Evolutionary conservation across 2,797 vertebrate genomes (phyloP).

Genomic region (Stomatorhinus walkeri): DNA sequence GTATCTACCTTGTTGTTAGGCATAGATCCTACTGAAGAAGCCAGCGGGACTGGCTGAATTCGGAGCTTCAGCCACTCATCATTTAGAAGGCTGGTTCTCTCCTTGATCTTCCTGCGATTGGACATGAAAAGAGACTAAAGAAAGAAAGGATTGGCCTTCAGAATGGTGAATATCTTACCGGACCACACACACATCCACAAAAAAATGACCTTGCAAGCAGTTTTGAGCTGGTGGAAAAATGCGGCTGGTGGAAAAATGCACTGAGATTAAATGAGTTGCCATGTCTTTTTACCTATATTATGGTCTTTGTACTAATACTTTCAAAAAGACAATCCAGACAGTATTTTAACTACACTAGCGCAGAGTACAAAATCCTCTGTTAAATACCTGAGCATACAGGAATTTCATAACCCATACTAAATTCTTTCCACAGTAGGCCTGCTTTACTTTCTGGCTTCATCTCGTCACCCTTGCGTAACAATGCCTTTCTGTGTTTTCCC

Average conservation of each 20-base stretch:
- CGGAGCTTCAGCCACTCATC: conserved; percentile 86
- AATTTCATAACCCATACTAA: not conserved
- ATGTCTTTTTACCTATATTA: not conserved
- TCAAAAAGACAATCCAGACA: not conserved
- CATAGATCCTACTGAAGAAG: conserved; percentile 63
- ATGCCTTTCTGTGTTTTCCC: not conserved
- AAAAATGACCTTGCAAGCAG: not conserved
- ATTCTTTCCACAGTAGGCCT: not conserved
- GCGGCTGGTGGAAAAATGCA: not conserved
- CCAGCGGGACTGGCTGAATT: conserved; percentile 78
- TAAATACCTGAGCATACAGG: not conserved
- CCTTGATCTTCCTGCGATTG: conserved; percentile 84
- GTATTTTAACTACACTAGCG: not conserved
- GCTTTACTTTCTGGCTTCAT: not conserved
- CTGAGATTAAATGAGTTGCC: not conserved
- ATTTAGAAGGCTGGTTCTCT: conserved; percentile 76
- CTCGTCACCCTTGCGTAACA: not conserved
- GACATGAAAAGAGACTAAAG: conserved; percentile 78
- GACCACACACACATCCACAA: not conserved
- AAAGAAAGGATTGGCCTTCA: conserved; percentile 15
- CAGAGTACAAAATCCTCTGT: not conserved
- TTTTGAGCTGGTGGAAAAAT: not conserved
- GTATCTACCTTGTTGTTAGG: conserved; percentile 77
- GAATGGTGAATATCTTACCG: not conserved
- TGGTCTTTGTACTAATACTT: not conserved